Evolutionary conservation across 2,113 vertebrate genomes (phyloP).

Genomic region (Climacteris rufus): DNA sequence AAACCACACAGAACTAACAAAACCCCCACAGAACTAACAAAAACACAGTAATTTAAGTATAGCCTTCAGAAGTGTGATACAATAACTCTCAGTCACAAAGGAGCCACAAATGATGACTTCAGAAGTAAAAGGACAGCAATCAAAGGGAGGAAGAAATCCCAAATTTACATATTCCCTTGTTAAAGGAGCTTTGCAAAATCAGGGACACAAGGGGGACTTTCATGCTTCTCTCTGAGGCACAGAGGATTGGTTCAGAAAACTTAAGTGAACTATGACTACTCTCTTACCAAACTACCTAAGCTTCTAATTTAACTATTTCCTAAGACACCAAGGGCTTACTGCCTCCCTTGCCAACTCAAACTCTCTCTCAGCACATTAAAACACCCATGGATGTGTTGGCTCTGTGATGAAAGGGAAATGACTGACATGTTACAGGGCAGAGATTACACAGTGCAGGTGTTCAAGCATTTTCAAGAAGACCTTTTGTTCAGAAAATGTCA

Average conservation of each 20-base stretch:
- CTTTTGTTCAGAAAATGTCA: background rate
- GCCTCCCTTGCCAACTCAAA: background rate
- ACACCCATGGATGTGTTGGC: background rate
- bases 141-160: background rate
- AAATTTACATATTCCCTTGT: background rate
- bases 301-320: background rate
- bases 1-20: background rate
- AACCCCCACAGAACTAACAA: background rate
- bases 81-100: background rate
- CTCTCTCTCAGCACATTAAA: background rate
- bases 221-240: background rate
- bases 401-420: background rate
- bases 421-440: background rate
- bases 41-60: background rate
- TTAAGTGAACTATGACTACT: background rate
- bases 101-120: background rate
- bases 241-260: background rate
- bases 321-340: background rate
- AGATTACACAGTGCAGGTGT: background rate
- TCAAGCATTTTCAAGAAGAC: background rate
- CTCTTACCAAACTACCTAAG: background rate
- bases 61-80: background rate
- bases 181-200: constrained; percentile 29
- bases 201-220: background rate
- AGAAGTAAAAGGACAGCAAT: background rate